These are phyloP conservation scores for Philereme vetulata DNA, from an alignment of 2,888 invertebrate species.

Conservation along the genomic window DNA sequence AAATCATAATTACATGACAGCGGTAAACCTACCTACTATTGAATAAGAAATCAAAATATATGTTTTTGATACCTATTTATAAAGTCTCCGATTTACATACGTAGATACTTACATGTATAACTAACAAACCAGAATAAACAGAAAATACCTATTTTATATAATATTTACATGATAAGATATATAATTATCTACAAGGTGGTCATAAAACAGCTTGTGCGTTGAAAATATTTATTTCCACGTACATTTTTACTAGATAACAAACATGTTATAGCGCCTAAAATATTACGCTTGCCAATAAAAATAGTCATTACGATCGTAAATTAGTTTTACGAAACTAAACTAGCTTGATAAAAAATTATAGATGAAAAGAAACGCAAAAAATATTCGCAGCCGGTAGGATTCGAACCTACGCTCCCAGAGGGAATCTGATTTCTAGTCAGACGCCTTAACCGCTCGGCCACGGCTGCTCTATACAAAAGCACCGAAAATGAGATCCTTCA, in stretches of 20 bases:
- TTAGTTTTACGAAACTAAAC: conserved; percentile 42
- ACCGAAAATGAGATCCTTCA: conserved; percentile 44
- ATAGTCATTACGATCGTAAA: conserved; percentile 39
- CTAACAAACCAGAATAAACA: too few relatives aligned
- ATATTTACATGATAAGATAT: too few relatives aligned
- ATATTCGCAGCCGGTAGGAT: conserved; percentile 91
- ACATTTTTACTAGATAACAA: conserved; percentile 25
- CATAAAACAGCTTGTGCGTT: too few relatives aligned
- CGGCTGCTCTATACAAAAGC: conserved; percentile 89
- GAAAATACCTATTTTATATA: too few relatives aligned
- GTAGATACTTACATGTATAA: too few relatives aligned
- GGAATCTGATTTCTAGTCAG: conserved; percentile 95
- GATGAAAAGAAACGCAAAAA: conserved; percentile 33
- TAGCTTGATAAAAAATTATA: conserved; percentile 27
- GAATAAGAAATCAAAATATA: too few relatives aligned
- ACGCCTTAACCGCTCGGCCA: conserved; percentile 95
- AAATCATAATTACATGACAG: too few relatives aligned
- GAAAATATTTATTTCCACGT: too few relatives aligned
- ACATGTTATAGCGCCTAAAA: conserved; percentile 41
- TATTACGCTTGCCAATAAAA: conserved; percentile 51
- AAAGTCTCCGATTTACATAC: too few relatives aligned
- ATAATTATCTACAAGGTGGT: too few relatives aligned
- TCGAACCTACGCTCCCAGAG: conserved; percentile 96
- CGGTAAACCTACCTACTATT: too few relatives aligned
- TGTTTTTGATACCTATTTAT: too few relatives aligned